Evolutionary conservation across 2,888 invertebrate species (phyloP).

Genomic region (Physocephala rufipes): DNA sequence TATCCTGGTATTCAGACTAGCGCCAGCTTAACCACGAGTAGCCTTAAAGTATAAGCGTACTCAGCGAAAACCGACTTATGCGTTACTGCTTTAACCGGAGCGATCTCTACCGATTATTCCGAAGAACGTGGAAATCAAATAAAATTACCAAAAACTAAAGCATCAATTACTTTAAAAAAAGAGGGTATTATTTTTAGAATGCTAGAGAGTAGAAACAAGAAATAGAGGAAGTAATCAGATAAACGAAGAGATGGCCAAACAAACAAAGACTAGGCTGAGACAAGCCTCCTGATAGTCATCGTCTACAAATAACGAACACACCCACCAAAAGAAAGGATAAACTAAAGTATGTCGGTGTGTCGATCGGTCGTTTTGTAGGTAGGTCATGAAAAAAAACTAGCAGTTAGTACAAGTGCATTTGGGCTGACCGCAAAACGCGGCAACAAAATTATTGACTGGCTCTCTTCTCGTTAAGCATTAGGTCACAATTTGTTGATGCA

Average conservation of each 20-base stretch:
- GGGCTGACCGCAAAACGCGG: conserved; percentile 26
- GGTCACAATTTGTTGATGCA: conserved; percentile 17
- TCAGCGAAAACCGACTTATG: conserved; percentile 9
- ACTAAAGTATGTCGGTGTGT: background rate
- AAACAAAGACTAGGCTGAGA: conserved; percentile 6
- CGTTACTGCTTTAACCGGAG: conserved; percentile 30
- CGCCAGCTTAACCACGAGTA: conserved; percentile 30
- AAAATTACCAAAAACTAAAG: conserved; percentile 22
- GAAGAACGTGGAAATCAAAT: conserved; percentile 35
- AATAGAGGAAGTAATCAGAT: conserved; percentile 9
- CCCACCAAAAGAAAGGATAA: conserved; percentile 26
- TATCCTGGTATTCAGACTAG: conserved; percentile 48
- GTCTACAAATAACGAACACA: conserved; percentile 35
- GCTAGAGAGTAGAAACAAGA: background rate
- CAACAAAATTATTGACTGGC: background rate
- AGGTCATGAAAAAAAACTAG: background rate
- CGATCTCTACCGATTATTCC: conserved; percentile 3
- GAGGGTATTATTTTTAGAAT: background rate
- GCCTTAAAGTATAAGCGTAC: background rate
- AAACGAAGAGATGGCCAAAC: conserved; percentile 6
- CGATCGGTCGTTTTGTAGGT: conserved; percentile 1
- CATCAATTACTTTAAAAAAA: conserved; percentile 17
- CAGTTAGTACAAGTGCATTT: conserved; percentile 25
- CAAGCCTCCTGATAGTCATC: conserved; percentile 33
- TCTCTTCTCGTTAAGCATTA: background rate